Evolutionary conservation across 2,888 invertebrate genomes (phyloP).

Genomic region (Urechis unicinctus): DNA sequence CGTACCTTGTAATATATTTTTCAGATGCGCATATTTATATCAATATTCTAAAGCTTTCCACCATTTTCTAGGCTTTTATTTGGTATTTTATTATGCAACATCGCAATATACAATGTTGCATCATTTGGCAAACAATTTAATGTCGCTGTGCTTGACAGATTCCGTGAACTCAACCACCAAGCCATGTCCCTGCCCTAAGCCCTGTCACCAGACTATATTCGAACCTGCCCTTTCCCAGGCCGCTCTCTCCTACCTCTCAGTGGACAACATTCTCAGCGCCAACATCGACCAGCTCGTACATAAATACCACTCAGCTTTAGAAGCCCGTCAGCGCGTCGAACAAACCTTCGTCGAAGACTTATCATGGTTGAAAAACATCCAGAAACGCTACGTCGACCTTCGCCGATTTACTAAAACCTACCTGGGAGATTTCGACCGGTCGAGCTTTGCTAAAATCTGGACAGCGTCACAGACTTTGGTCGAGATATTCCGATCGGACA

Average conservation of each 20-base stretch:
- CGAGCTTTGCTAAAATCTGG: conserved; percentile 13
- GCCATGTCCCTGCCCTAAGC: conserved; percentile 19
- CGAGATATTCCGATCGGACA: conserved; percentile 10
- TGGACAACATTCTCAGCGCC: conserved; percentile 17
- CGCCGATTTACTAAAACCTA: conserved; percentile 13
- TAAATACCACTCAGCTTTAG: conserved; percentile 14
- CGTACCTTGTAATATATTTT: too few species aligned
- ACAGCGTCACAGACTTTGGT: conserved; percentile 11
- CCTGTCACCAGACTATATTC: conserved; percentile 23
- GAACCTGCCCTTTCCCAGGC: conserved; percentile 21
- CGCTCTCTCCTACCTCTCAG: conserved; percentile 19
- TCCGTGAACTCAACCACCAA: background rate
- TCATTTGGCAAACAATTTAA: too few species aligned
- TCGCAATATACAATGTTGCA: too few species aligned
- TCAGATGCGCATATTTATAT: too few species aligned
- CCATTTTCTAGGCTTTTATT: too few species aligned
- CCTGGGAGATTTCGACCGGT: conserved; percentile 15
- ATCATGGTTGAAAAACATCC: conserved; percentile 5
- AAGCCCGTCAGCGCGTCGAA: conserved; percentile 14
- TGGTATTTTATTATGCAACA: background rate
- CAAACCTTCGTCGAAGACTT: conserved; percentile 15
- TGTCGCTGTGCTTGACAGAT: background rate
- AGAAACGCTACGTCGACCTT: conserved; percentile 7
- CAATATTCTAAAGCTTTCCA: too few species aligned
- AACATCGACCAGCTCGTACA: conserved; percentile 7